Conservation (phyloP, 2,888 invertebrate species). For the Himalopsyche anomala region DNA sequence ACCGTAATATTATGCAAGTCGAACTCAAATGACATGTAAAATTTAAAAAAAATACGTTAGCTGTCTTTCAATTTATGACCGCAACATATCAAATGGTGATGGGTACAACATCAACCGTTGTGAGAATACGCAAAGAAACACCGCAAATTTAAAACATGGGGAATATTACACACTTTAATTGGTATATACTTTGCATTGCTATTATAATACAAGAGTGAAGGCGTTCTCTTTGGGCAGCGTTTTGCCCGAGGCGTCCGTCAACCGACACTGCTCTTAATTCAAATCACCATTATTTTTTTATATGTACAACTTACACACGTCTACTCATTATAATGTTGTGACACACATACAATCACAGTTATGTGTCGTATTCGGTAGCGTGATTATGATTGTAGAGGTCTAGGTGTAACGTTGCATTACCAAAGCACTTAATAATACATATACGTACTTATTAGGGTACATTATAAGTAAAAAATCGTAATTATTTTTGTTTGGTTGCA, state of each 20-base stretch:
- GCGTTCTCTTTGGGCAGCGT: conserved; percentile 26
- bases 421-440: conserved; percentile 1
- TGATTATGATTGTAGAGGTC: conserved; percentile 1
- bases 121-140: too few species aligned
- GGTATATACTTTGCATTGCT: conserved; percentile 5
- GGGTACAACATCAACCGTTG: too few species aligned
- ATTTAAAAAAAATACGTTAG: too few species aligned
- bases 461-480: too few species aligned
- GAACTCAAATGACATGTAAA: too few species aligned
- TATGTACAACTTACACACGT: not conserved
- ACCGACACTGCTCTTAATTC: conserved; percentile 34
- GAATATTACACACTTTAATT: not conserved
- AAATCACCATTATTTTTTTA: conserved; percentile 33
- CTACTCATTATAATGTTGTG: conserved; percentile 23
- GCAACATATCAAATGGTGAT: too few species aligned
- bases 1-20: too few species aligned
- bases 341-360: not conserved
- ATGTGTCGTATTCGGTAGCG: not conserved
- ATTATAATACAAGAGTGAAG: conserved; percentile 8
- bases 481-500: too few species aligned
- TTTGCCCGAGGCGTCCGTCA: conserved; percentile 6
- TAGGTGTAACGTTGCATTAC: conserved; percentile 21
- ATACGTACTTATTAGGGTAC: too few species aligned
- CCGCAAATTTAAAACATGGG: not conserved
- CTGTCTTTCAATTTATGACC: too few species aligned